These are phyloP conservation scores for Plebejus anna DNA, from an alignment of 2,888 invertebrate genomes.

Conservation along the genomic window DNA sequence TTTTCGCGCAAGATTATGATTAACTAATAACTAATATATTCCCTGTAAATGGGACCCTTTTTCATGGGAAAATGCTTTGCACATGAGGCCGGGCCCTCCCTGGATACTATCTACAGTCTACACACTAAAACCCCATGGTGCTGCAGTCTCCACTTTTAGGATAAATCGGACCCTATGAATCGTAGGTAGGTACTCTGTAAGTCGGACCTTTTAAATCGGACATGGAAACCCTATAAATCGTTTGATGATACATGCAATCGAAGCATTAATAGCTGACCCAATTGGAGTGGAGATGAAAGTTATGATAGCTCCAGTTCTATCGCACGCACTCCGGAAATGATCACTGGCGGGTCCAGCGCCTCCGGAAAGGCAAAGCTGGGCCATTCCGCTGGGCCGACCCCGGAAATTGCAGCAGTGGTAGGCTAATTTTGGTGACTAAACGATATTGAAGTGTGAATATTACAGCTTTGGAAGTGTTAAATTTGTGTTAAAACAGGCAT, in stretches of 20 bases:
- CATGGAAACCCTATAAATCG: neutral
- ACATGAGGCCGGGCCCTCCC: no score
- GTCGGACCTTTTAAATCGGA: neutral
- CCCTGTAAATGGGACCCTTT: no score
- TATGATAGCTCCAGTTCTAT: conserved; percentile 7
- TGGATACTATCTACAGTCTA: no score
- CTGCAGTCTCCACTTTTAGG: no score
- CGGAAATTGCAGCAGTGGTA: conserved; percentile 10
- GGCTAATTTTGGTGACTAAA: conserved; percentile 5
- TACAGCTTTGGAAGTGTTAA: neutral
- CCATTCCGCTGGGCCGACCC: neutral
- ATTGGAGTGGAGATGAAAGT: neutral
- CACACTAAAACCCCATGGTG: no score
- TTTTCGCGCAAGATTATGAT: no score
- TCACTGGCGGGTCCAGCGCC: neutral
- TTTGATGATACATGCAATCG: neutral
- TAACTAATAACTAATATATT: no score
- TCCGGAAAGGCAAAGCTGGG: neutral
- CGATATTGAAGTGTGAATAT: neutral
- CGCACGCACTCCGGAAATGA: conserved; percentile 2
- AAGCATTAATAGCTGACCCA: neutral
- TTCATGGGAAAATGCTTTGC: no score
- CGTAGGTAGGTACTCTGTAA: no score
- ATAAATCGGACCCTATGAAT: no score
- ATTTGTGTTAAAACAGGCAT: no score